phyloP scores from a whole-genome alignment of 2,113 vertebrate species.

The Chaetodon trifascialis region DNA sequence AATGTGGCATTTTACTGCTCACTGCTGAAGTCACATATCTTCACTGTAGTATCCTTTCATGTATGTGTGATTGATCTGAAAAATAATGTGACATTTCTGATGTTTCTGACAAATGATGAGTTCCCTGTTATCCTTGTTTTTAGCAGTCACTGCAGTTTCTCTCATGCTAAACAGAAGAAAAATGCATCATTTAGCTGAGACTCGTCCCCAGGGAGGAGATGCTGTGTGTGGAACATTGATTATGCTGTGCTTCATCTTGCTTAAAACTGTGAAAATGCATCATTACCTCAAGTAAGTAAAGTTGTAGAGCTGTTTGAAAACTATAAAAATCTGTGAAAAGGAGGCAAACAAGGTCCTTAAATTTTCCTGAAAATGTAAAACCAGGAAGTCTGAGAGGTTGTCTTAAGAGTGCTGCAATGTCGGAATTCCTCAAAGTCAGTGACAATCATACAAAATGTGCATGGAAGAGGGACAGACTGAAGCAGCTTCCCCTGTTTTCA shows the following conservation, averaged over 20 bases:
- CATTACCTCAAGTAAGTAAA: not conserved
- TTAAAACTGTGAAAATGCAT: slow-evolving; percentile 10
- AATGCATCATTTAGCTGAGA: not conserved
- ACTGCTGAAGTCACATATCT: not conserved
- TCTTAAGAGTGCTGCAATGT: not conserved
- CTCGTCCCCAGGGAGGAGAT: not conserved
- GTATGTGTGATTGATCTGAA: not conserved
- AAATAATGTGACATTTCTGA: not conserved
- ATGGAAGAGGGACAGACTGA: not conserved
- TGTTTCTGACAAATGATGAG: not conserved
- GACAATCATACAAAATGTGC: not conserved
- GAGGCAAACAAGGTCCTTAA: too few relatives aligned
- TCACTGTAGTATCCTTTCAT: not conserved
- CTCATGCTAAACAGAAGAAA: not conserved
- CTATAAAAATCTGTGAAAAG: not conserved
- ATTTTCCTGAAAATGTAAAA: too few relatives aligned
- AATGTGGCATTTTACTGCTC: slow-evolving; percentile 9
- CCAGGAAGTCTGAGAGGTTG: not conserved
- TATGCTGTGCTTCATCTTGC: not conserved
- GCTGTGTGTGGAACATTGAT: not conserved
- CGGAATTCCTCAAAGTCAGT: not conserved
- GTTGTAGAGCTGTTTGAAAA: not conserved
- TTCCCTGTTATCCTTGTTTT: not conserved
- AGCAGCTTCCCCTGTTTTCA: not conserved
- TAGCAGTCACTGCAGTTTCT: not conserved